Percentiles rank a stretch among this genome's conserved stretches.
Evolutionary conservation across 2,797 vertebrate genomes (phyloP).

Genomic region (Smutsia gigantea): DNA sequence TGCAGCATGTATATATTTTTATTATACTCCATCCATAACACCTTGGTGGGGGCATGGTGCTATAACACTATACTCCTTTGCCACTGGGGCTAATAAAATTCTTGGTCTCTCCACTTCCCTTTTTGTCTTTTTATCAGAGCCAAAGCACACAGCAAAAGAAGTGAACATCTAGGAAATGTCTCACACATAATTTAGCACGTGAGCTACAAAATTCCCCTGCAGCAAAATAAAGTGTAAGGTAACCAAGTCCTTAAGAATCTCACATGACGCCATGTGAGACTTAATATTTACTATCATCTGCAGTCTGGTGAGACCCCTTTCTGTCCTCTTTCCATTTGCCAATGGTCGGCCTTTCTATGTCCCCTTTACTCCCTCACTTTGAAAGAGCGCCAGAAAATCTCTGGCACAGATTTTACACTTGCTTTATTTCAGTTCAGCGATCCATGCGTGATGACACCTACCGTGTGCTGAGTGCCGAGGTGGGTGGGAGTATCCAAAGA

Average conservation of each 20-base stretch:
- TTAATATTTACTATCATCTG: background rate
- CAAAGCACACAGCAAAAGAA: background rate
- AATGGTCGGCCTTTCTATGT: background rate
- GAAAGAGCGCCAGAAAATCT: background rate
- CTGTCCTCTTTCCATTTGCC: background rate
- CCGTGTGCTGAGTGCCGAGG: background rate
- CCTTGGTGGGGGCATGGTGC: background rate
- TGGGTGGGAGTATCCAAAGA: background rate
- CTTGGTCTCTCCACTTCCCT: background rate
- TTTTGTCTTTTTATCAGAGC: background rate
- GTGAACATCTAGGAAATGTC: background rate
- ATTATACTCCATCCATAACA: background rate
- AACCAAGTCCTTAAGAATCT: background rate
- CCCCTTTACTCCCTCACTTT: background rate
- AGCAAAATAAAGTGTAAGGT: background rate
- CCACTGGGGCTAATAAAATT: background rate
- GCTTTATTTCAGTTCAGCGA: background rate
- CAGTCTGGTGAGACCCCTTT: background rate
- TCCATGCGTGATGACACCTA: accelerated
- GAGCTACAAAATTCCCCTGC: background rate
- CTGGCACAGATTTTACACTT: background rate
- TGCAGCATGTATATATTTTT: background rate
- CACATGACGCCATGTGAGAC: background rate
- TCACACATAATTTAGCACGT: background rate
- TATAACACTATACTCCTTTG: conserved; percentile 36